Evolutionary conservation across 1,140 invertebrate species (phyloP).

Genomic region (Anastatus disparis): DNA sequence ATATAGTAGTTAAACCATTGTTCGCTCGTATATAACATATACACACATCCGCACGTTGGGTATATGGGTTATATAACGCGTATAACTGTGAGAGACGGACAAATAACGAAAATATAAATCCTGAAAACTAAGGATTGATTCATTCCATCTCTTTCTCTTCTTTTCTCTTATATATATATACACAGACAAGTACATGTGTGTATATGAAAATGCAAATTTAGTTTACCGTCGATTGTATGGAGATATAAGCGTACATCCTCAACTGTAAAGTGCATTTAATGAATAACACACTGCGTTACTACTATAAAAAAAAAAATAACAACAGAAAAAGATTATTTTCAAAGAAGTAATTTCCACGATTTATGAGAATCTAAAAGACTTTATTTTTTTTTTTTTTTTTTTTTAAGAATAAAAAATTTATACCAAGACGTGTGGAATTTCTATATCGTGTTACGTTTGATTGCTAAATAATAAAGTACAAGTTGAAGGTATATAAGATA

Average conservation of each 20-base stretch:
- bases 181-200: background rate
- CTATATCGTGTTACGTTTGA: no score
- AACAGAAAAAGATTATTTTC: constrained; percentile 31
- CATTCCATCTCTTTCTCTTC: background rate
- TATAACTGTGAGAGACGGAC: background rate
- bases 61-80: no score
- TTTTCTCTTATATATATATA: background rate
- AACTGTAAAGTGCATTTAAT: constrained; percentile 22
- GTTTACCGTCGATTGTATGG: constrained; percentile 28
- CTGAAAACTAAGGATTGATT: constrained; percentile 3
- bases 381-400: no score
- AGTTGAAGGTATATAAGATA: no score
- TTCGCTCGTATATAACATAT: no score
- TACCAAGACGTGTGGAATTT: no score
- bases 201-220: constrained; percentile 30
- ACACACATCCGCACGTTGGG: no score
- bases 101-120: constrained; percentile 33
- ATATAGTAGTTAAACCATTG: no score
- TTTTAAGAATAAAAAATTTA: no score
- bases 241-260: constrained; percentile 46
- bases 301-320: no score
- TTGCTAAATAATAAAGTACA: no score
- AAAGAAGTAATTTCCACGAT: constrained; percentile 32
- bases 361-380: constrained; percentile 23
- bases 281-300: constrained; percentile 1